Conservation (phyloP, 2,797 vertebrate species). For the Crenuchus spilurus region DNA sequence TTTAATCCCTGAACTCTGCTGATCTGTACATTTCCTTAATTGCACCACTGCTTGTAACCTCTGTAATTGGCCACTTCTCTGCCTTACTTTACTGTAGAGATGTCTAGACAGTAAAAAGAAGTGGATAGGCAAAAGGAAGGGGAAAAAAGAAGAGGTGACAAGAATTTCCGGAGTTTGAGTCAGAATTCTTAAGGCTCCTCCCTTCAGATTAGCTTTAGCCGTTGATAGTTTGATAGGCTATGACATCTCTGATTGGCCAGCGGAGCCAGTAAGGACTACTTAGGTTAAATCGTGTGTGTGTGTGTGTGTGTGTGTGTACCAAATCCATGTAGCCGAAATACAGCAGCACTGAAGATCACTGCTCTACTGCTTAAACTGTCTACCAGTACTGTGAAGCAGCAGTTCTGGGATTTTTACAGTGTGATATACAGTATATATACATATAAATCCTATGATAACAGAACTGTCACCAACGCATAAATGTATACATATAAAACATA, state of each 20-base stretch:
- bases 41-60: constrained; percentile 68
- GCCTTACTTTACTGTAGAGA: constrained; percentile 43
- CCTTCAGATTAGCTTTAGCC: constrained; percentile 25
- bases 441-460: too few relatives aligned
- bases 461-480: too few relatives aligned
- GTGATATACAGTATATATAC: too few relatives aligned
- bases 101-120: constrained; percentile 53
- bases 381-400: neutral
- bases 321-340: constrained; percentile 6
- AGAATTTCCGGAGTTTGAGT: constrained; percentile 26
- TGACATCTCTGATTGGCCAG: constrained; percentile 26
- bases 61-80: constrained; percentile 66
- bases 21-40: constrained; percentile 76
- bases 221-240: constrained; percentile 43
- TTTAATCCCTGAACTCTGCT: constrained; percentile 69
- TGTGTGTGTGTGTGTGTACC: constrained; percentile 12
- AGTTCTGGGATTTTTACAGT: neutral
- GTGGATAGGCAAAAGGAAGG: constrained; percentile 19
- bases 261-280: neutral
- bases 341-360: neutral
- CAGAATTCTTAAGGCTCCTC: constrained; percentile 32
- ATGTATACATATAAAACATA: too few relatives aligned
- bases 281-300: neutral
- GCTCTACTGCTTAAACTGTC: neutral
- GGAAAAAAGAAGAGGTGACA: constrained; percentile 2